phyloP scores from a whole-genome alignment of 2,797 vertebrate genomes.

The Peromyscus nudipes region DNA sequence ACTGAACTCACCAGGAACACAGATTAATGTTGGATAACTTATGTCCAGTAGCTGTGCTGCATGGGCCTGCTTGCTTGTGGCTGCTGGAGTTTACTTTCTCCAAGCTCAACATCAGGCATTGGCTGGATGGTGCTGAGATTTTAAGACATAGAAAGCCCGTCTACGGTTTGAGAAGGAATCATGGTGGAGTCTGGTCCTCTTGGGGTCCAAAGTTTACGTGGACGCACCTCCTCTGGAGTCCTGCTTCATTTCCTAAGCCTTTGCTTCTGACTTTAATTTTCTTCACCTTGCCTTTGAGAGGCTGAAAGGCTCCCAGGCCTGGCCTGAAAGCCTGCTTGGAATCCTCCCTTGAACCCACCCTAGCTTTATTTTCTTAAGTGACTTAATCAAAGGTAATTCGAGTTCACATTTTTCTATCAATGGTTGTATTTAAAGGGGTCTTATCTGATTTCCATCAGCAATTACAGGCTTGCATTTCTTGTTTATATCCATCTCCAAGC shows the following conservation, averaged over 20 bases:
- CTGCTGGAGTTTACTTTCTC: not conserved
- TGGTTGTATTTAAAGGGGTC: conserved; percentile 89
- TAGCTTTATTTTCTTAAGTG: conserved; percentile 90
- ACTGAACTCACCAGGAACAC: not conserved
- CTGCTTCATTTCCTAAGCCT: conserved; percentile 72
- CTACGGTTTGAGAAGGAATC: not conserved
- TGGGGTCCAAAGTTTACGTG: not conserved
- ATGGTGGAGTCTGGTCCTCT: not conserved
- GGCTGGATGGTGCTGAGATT: not conserved
- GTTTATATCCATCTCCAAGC: conserved; percentile 90
- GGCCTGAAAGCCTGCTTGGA: conserved; percentile 70
- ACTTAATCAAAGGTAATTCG: conserved; percentile 92
- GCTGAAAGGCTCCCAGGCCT: conserved; percentile 74
- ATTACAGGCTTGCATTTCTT: conserved; percentile 91
- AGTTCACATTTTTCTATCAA: conserved; percentile 91
- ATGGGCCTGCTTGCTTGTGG: not conserved
- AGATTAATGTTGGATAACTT: not conserved
- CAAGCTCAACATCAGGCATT: too few species aligned
- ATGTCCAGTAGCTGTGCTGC: not conserved
- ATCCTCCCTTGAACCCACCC: conserved; percentile 84
- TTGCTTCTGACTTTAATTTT: conserved; percentile 81
- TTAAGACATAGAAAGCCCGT: not conserved
- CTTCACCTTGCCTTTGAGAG: conserved; percentile 73
- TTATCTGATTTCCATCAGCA: conserved; percentile 92
- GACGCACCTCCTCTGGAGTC: not conserved